Evolutionary conservation across 2,113 vertebrate species (phyloP).

Genomic region (Odobenus rosmarus): DNA sequence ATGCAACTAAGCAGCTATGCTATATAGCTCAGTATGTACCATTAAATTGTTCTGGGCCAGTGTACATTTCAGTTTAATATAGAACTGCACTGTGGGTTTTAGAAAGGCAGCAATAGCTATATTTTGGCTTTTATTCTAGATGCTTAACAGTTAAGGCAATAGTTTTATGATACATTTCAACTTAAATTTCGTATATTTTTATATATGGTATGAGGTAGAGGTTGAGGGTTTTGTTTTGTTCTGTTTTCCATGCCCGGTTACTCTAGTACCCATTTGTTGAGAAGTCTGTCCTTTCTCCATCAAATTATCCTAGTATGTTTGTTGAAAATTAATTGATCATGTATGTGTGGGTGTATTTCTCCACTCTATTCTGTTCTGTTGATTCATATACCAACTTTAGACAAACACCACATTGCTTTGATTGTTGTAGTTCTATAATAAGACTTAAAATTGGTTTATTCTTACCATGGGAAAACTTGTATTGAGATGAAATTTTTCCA

Average conservation of each 20-base stretch:
- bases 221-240: neutral
- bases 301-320: neutral
- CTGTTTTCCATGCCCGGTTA: neutral
- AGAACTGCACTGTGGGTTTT: slow-evolving; percentile 53
- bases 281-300: neutral
- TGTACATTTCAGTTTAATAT: neutral
- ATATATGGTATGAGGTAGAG: neutral
- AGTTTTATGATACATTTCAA: slow-evolving; percentile 53
- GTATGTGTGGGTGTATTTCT: neutral
- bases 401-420: neutral
- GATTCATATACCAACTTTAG: neutral
- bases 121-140: slow-evolving; percentile 82
- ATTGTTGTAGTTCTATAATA: neutral
- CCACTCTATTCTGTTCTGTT: neutral
- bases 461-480: neutral
- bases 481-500: neutral
- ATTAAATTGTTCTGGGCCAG: neutral
- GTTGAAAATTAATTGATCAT: neutral
- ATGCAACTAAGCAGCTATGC: slow-evolving; percentile 49
- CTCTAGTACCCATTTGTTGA: neutral
- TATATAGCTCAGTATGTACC: neutral
- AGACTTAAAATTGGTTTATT: neutral
- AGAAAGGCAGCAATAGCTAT: slow-evolving; percentile 73
- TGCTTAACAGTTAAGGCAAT: slow-evolving; percentile 85
- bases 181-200: neutral